A percentile compares a stretch with the other conserved stretches of the same genome.
Evolutionary conservation across 2,113 vertebrate genomes (phyloP).

Genomic region (Pterocles gutturalis): DNA sequence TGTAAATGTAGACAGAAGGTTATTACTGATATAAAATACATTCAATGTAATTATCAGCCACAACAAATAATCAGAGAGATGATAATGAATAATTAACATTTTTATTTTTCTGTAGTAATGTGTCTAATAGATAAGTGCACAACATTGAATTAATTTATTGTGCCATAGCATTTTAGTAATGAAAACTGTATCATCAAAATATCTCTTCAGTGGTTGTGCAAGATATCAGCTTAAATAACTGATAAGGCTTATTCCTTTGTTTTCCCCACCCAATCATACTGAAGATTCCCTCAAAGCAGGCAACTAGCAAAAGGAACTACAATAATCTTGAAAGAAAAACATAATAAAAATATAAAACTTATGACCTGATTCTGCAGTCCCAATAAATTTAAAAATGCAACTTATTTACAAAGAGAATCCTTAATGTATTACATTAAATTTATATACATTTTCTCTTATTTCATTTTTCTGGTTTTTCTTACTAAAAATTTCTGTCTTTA

Average conservation of each 20-base stretch:
- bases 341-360: not conserved
- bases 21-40: conserved; percentile 97
- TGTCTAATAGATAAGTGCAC: conserved; percentile 82
- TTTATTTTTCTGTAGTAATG: conserved; percentile 89
- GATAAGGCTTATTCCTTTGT: conserved; percentile 79
- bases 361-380: not conserved
- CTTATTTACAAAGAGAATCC: not conserved
- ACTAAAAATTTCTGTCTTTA: not conserved
- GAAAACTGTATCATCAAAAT: conserved; percentile 78
- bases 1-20: conserved; percentile 96
- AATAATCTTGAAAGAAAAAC: conserved; percentile 21
- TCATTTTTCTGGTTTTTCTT: not conserved
- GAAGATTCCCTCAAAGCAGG: conserved; percentile 48
- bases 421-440: not conserved
- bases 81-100: conserved; percentile 99
- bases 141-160: conserved; percentile 84
- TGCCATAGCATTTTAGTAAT: conserved; percentile 78
- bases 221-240: conserved; percentile 79
- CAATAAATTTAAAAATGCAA: not conserved
- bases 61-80: conserved; percentile 98
- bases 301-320: not conserved
- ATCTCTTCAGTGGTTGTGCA: conserved; percentile 81
- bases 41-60: conserved; percentile 97
- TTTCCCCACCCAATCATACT: conserved; percentile 45
- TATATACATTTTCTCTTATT: not conserved